Conservation (phyloP, 2,888 invertebrate genomes). For the Sympetrum striolatum region DNA sequence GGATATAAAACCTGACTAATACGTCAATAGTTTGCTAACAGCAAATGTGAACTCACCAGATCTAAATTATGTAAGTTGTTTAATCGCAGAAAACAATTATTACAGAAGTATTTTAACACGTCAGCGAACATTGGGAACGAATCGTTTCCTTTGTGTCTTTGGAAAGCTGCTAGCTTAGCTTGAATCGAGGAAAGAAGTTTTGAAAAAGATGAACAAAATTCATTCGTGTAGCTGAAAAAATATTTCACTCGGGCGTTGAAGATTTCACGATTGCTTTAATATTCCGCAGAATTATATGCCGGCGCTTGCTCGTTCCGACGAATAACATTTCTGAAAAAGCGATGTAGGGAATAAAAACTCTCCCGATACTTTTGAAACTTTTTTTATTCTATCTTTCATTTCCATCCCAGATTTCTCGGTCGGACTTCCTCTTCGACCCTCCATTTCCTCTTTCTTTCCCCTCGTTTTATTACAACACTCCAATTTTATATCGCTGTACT, state of each 20-base stretch:
- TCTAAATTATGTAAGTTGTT: too few relatives aligned
- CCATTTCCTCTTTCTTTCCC: neutral
- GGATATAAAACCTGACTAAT: too few relatives aligned
- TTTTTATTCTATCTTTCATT: neutral
- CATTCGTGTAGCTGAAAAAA: neutral
- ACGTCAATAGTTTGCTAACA: too few relatives aligned
- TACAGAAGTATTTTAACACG: too few relatives aligned
- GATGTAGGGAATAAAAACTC: neutral
- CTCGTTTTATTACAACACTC: neutral
- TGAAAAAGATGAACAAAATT: neutral
- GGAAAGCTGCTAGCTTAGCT: neutral
- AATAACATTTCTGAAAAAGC: neutral
- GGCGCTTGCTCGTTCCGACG: neutral
- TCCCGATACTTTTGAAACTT: neutral
- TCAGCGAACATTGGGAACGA: too few relatives aligned
- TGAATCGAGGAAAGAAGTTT: neutral
- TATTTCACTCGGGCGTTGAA: conserved; percentile 6
- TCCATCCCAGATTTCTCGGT: neutral
- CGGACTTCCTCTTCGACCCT: neutral
- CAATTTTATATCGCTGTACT: neutral
- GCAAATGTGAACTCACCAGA: too few relatives aligned
- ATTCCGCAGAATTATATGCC: neutral
- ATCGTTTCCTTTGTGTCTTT: too few relatives aligned
- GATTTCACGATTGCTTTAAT: neutral
- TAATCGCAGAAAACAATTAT: too few relatives aligned